Evolutionary conservation across 30 jellyfish, hydroid and myxozoan genomes (phyloP), one percentile per base, ranked within the genome.

Genomic region (Sanderia malayensis): DNA sequence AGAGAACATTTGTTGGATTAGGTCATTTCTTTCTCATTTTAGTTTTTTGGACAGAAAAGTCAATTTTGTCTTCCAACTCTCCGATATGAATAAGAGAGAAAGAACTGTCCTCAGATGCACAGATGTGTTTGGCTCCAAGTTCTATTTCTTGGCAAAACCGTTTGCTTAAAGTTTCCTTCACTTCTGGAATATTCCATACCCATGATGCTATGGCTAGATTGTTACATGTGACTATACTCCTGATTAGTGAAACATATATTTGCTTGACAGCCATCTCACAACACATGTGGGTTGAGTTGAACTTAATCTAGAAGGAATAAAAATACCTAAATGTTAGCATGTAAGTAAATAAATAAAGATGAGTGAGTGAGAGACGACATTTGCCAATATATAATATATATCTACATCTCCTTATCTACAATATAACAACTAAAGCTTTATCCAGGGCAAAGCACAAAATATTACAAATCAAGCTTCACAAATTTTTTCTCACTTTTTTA

Each of bases 81-180:
- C 11, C 11, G 11, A 41, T 41, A 41, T 41, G 11, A 41, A 7
- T 41, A 41, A 41, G 55, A 7, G 11, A 15, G 55, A 41, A 41
- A 41, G 55, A 41, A 41, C 55, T 41, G 55, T 41, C 55, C 55
- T 41, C 15, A 4, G 55, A 41, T 41, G 55, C 28, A 22, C 67
- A 53, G 22, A 53, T 53, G 19, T 22, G 9, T 53, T 53, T 53
- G 23, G 67, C 67, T 53, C 19, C 67, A 53, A 53, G 67, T 22
- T 53, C 67, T 53, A 53, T 53, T 53, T 53, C 67, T 53, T 53
- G 67, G 67, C 67, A 53, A 53, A 53, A 53, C 67, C 67, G 11
- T 53, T 53, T 53, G 24, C 67, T 53, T 22, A 53, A 53, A 23
- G 9, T 53, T 53, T 53, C 67, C 19, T 6, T 20, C 67, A 53